A percentile compares a stretch with the other conserved stretches of the same genome.
These are phyloP conservation scores for Azemiops feae DNA, from an alignment of 2,113 vertebrate species.

Conservation along the genomic window DNA sequence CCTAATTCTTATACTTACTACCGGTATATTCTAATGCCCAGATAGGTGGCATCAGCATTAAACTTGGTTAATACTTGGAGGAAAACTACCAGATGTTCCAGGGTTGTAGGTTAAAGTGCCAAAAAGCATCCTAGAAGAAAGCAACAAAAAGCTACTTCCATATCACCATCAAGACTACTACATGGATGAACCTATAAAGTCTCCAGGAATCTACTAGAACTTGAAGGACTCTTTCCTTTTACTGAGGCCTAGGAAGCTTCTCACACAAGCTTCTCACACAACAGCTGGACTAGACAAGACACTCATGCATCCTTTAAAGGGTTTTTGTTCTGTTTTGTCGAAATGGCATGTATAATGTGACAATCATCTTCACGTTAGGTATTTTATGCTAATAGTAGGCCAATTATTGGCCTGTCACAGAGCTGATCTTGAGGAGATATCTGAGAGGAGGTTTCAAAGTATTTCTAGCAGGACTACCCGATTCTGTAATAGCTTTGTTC, in stretches of 20 bases:
- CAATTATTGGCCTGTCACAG: not conserved
- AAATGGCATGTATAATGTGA: not conserved
- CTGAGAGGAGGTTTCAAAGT: no score
- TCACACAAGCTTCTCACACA: not conserved
- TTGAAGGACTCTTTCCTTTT: not conserved
- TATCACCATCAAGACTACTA: not conserved
- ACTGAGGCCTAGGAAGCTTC: not conserved
- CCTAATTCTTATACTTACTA: not conserved
- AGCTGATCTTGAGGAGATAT: not conserved
- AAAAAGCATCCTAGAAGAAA: not conserved
- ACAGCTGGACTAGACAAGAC: not conserved
- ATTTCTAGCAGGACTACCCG: no score
- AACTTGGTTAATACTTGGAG: not conserved
- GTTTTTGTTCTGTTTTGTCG: not conserved
- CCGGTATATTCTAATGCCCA: not conserved
- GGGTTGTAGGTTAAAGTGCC: not conserved
- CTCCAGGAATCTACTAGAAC: not conserved
- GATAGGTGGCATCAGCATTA: not conserved
- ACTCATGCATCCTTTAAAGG: not conserved
- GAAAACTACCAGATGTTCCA: not conserved
- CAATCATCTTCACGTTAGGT: not conserved
- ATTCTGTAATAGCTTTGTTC: no score
- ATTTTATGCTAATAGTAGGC: not conserved
- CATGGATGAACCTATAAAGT: not conserved
- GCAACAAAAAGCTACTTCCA: not conserved